phyloP scores from a whole-genome alignment of 2,797 vertebrate species.

The Scolopax rusticola region DNA sequence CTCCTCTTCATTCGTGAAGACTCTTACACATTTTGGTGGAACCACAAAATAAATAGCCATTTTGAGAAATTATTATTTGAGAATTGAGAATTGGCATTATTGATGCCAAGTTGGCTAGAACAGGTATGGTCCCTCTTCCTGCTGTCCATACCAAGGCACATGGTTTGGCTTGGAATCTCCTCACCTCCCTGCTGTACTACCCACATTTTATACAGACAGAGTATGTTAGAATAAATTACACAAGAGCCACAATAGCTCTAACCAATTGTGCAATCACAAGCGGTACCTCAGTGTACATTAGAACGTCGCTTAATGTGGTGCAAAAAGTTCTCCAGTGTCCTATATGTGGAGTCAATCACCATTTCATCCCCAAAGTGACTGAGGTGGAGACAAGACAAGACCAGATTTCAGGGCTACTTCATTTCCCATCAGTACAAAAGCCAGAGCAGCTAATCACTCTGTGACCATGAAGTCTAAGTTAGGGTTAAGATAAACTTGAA shows the following conservation, averaged over 20 bases:
- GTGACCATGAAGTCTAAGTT: slow-evolving; percentile 24
- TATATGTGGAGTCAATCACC: background rate
- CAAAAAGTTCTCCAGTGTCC: background rate
- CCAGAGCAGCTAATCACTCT: background rate
- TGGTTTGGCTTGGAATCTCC: background rate
- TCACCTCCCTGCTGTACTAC: background rate
- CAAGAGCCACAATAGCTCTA: background rate
- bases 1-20: background rate
- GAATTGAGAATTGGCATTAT: background rate
- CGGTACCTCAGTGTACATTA: background rate
- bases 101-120: background rate
- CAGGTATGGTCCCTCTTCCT: background rate
- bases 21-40: background rate
- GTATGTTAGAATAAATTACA: background rate
- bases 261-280: background rate
- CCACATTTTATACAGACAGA: background rate
- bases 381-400: background rate
- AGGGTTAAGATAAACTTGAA: slow-evolving; percentile 69
- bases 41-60: background rate
- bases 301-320: background rate
- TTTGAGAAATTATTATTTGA: background rate
- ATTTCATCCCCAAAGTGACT: background rate
- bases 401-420: background rate
- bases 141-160: background rate
- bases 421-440: background rate